Evolutionary conservation across 2,113 vertebrate species (phyloP).

Genomic region (Saguinus midas): DNA sequence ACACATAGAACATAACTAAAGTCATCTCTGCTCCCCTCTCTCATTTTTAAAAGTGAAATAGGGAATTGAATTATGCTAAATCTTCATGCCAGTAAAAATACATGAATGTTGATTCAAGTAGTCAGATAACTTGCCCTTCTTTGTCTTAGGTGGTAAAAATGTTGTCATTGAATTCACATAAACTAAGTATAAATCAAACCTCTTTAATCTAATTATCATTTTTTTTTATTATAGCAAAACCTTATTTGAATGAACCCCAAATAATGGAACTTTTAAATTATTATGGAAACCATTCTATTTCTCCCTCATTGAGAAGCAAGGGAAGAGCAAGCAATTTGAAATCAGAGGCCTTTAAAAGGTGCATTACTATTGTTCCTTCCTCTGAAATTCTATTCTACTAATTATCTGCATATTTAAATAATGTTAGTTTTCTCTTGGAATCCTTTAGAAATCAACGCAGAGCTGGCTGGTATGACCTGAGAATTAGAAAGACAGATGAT

Average conservation of each 20-base stretch:
- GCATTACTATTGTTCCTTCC: neutral
- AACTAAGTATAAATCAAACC: slow-evolving; percentile 7
- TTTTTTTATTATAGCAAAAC: slow-evolving; percentile 11
- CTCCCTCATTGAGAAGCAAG: slow-evolving; percentile 17
- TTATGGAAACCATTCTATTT: neutral
- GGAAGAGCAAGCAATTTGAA: neutral
- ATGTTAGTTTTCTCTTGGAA: slow-evolving; percentile 50
- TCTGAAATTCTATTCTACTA: slow-evolving; percentile 39
- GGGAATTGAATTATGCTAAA: neutral
- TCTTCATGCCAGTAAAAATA: neutral
- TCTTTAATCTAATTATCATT: neutral
- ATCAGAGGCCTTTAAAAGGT: slow-evolving; percentile 5
- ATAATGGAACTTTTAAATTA: slow-evolving; percentile 39
- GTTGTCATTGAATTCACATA: neutral
- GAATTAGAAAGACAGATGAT: slow-evolving; percentile 41
- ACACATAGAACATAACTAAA: neutral
- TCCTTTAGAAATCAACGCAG: slow-evolving; percentile 50
- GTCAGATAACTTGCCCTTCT: neutral
- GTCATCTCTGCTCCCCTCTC: neutral
- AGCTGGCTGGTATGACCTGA: neutral
- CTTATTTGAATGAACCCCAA: neutral
- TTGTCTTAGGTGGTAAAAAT: neutral
- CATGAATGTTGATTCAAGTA: neutral
- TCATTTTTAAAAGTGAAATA: neutral
- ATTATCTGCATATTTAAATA: slow-evolving; percentile 66